phyloP scores from a whole-genome alignment of 2,888 invertebrate species.

The Eilema caniola region DNA sequence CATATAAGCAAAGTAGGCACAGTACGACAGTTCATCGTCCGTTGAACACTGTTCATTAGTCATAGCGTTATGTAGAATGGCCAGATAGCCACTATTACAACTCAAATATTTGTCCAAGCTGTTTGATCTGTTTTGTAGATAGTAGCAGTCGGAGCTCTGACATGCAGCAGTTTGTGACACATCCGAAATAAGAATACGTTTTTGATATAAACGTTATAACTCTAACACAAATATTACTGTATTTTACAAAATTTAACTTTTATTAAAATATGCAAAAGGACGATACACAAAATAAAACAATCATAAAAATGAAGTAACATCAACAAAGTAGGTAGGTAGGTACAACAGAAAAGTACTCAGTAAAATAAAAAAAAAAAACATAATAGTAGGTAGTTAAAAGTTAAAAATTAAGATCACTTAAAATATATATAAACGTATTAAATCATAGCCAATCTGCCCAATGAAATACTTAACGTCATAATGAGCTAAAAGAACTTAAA shows the following conservation, averaged over 20 bases:
- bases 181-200: not conserved
- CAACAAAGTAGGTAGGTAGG: too few relatives aligned
- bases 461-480: not conserved
- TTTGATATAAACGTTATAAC: not conserved
- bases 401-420: not conserved
- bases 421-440: not conserved
- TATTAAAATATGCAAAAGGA: not conserved
- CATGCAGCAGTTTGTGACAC: slow-evolving; percentile 17
- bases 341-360: too few relatives aligned
- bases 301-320: not conserved
- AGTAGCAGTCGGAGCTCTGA: slow-evolving; percentile 21
- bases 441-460: not conserved
- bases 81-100: slow-evolving; percentile 47
- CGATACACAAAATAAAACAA: not conserved
- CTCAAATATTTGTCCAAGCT: slow-evolving; percentile 55
- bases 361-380: not conserved
- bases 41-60: slow-evolving; percentile 48
- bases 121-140: slow-evolving; percentile 32
- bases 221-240: slow-evolving; percentile 2
- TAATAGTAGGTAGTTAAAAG: too few relatives aligned
- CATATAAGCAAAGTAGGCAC: slow-evolving; percentile 34
- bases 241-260: not conserved
- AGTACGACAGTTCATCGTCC: slow-evolving; percentile 55
- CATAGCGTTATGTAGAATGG: slow-evolving; percentile 52
- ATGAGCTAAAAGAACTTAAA: not conserved